Evolutionary conservation across 2,888 invertebrate species (phyloP).

Genomic region (Sphaeridia pumilis): DNA sequence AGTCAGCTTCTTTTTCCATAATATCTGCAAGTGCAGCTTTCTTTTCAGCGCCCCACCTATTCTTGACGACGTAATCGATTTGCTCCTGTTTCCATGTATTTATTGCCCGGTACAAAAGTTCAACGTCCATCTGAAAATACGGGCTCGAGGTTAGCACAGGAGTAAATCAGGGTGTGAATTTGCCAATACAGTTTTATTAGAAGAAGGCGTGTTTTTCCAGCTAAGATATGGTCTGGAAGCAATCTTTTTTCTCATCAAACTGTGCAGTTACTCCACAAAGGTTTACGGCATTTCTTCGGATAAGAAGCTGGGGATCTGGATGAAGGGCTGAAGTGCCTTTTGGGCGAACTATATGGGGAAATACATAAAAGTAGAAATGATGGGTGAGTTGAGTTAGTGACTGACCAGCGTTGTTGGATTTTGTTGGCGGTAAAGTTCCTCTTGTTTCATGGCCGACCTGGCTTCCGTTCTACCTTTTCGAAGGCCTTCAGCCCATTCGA

Average conservation of each 20-base stretch:
- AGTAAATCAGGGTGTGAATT: too few species aligned
- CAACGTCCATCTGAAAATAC: slow-evolving; percentile 30
- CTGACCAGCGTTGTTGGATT: slow-evolving; percentile 25
- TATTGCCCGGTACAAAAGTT: slow-evolving; percentile 32
- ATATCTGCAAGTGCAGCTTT: slow-evolving; percentile 33
- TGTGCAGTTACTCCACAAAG: too few species aligned
- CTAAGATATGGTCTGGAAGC: too few species aligned
- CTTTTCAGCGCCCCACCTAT: slow-evolving; percentile 34
- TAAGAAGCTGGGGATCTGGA: neutral
- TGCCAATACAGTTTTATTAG: too few species aligned
- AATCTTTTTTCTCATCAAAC: too few species aligned
- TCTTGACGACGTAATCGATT: slow-evolving; percentile 27
- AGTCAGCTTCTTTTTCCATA: slow-evolving; percentile 31
- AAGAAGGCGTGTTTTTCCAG: too few species aligned
- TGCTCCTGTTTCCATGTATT: slow-evolving; percentile 32
- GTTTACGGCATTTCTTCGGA: too few species aligned
- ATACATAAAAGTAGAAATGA: neutral
- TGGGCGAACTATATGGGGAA: neutral
- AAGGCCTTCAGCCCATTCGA: slow-evolving; percentile 32
- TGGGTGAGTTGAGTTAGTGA: neutral
- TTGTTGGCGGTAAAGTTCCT: slow-evolving; percentile 29
- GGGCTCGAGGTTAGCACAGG: too few species aligned
- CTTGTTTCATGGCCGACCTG: slow-evolving; percentile 18
- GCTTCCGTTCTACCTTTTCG: slow-evolving; percentile 29
- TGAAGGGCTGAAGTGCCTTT: too few species aligned